A percentile compares a stretch with the other conserved stretches of the same genome.
Conservation (phyloP, 2,797 vertebrate species). For the Artibeus lituratus region DNA sequence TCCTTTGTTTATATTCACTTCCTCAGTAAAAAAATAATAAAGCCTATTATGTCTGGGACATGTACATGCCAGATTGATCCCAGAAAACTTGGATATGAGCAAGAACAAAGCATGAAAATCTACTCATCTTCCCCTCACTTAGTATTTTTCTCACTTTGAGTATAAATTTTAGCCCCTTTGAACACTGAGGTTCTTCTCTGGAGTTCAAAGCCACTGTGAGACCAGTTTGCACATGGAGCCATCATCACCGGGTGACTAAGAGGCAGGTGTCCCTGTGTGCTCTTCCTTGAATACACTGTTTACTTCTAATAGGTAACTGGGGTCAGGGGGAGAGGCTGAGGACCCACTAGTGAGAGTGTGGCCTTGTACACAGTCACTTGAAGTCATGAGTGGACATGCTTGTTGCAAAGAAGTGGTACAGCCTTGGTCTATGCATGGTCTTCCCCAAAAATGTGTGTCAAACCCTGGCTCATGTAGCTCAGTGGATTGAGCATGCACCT, state of each 20-base stretch:
- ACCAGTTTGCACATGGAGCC: accelerated
- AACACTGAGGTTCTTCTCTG: neutral
- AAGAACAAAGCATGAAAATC: neutral
- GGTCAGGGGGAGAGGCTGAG: neutral
- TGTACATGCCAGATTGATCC: neutral
- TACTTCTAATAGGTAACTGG: neutral
- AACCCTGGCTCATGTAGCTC: too few species aligned
- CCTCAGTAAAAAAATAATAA: neutral
- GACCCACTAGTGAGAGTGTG: accelerated
- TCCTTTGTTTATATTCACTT: neutral
- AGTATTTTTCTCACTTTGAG: neutral
- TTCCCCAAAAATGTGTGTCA: neutral
- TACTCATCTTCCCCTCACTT: neutral
- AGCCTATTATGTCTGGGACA: neutral
- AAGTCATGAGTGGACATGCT: accelerated
- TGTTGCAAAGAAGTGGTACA: too few species aligned
- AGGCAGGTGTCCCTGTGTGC: neutral
- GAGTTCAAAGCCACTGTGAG: neutral
- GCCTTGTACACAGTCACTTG: accelerated
- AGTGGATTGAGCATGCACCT: too few species aligned
- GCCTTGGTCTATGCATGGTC: too few species aligned
- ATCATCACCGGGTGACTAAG: neutral
- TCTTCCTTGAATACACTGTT: neutral
- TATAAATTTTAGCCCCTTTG: neutral
- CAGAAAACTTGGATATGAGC: neutral